phyloP scores from a whole-genome alignment of 2,113 vertebrate genomes.

The Tachysurus vachellii region DNA sequence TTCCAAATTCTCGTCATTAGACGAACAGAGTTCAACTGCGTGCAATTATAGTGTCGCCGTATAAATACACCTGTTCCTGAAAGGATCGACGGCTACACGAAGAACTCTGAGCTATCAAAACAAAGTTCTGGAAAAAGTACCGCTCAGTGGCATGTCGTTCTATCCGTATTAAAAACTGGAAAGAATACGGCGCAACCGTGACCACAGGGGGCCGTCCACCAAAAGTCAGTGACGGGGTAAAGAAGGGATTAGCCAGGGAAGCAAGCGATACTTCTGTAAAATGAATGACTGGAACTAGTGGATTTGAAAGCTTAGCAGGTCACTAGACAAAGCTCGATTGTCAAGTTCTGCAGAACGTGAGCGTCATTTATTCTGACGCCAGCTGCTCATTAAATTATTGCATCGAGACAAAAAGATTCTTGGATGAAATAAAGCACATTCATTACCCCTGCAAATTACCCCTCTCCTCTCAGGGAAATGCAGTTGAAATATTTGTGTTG shows the following conservation, averaged over 20 bases:
- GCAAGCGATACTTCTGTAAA: not conserved
- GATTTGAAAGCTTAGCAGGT: slow-evolving; percentile 73
- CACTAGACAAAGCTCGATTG: slow-evolving; percentile 74
- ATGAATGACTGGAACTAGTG: slow-evolving; percentile 62
- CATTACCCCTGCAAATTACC: slow-evolving; percentile 67
- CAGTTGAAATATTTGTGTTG: slow-evolving; percentile 64
- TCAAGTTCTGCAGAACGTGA: slow-evolving; percentile 74
- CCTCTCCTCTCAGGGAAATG: slow-evolving; percentile 64
- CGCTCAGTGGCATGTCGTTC: not conserved
- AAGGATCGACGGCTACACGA: not conserved
- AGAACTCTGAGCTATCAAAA: not conserved
- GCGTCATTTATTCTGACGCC: slow-evolving; percentile 68
- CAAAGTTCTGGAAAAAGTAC: not conserved
- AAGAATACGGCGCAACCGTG: not conserved
- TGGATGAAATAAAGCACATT: slow-evolving; percentile 65
- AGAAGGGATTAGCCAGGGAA: not conserved
- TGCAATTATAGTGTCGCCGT: not conserved
- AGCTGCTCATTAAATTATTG: slow-evolving; percentile 67
- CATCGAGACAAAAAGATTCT: slow-evolving; percentile 66
- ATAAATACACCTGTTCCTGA: slow-evolving; percentile 5
- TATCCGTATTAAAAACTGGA: not conserved
- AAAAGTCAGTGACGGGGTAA: not conserved
- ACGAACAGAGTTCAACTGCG: not conserved
- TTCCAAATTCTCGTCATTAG: not conserved
- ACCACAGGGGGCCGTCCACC: not conserved